phyloP scores from a whole-genome alignment of 1,140 invertebrate species.

The Brachionus rubens region DNA sequence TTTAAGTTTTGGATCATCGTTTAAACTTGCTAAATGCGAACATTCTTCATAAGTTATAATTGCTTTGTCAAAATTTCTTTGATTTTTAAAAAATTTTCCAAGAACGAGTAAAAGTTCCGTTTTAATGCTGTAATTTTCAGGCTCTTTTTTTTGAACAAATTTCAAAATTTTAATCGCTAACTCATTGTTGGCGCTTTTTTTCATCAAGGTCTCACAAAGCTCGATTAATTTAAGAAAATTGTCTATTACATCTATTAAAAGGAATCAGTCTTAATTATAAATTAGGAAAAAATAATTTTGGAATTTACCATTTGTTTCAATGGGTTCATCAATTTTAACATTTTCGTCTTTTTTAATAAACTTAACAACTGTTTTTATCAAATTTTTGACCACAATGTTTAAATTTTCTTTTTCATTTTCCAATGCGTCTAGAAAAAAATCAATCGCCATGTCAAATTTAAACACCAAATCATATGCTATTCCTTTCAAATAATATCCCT shows the following conservation, averaged over 20 bases:
- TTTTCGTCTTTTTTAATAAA: conserved; percentile 13
- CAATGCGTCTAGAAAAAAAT: conserved; percentile 8
- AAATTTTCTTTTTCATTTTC: neutral
- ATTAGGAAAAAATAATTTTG: neutral
- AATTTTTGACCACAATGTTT: conserved; percentile 26
- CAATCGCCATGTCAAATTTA: conserved; percentile 7
- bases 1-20: conserved; percentile 17
- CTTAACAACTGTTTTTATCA: conserved; percentile 19
- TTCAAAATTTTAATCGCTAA: conserved; percentile 13
- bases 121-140: conserved; percentile 3
- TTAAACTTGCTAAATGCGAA: neutral
- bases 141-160: neutral
- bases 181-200: conserved; percentile 3
- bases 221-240: neutral
- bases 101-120: conserved; percentile 13
- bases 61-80: conserved; percentile 43
- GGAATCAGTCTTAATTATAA: neutral
- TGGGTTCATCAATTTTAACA: neutral
- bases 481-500: conserved; percentile 38
- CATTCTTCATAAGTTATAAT: conserved; percentile 32
- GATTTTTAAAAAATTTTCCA: conserved; percentile 39
- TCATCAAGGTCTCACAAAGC: neutral
- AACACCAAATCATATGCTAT: neutral
- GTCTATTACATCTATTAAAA: neutral
- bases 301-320: neutral